Evolutionary conservation across 2,888 invertebrate species (phyloP), one percentile per base, ranked within the genome.

Genomic region (Octodonta nipae): DNA sequence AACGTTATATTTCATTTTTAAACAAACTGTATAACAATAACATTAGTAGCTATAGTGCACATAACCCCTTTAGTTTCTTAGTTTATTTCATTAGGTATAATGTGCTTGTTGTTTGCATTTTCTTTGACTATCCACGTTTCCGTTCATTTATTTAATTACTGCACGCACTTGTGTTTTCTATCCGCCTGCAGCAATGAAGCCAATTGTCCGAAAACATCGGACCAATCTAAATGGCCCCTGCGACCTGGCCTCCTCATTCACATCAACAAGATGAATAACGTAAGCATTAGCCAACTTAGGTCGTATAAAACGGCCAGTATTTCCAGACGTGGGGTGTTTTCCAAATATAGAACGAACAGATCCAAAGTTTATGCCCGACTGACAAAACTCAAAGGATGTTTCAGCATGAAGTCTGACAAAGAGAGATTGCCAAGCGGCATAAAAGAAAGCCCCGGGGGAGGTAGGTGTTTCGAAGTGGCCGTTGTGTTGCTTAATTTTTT

Each of bases 171-270:
- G n/a, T n/a, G n/a, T n/a, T n/a, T n/a, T n/a, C n/a, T n/a, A n/a
- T n/a, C n/a, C n/a, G n/a, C n/a, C n/a, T n/a, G n/a, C n/a, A 67
- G 68, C 54, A 67, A 68, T 27, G 68, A 69, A 45, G 68, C 66
- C 39, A 54, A 61, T 39, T 57, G 57, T 15, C 57, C 55, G 11
- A 52, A 55, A 26, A 45, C 47, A 22, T 45, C 55, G 8, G 47
- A 50, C 30, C 53, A 53, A 13, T 70, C 76, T 13, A 78, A 83
- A 55, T 89, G 88, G 88, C 88, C 88, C 5, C 63, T 87, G 37
- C 80, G 84, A 53, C 87, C 88, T 2, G 88, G 88, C 32, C 86
- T 88, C 32, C 68, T 88, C 51, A 80, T 88, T 29, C 88, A 88
- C 57, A 79, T 87, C 13, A 86, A 86, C 64, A 82, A 83, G 34